A percentile compares a stretch with the other conserved stretches of the same genome.
phyloP scores from a whole-genome alignment of 1,140 invertebrate species.

The Pseudomyrmex gracilis region DNA sequence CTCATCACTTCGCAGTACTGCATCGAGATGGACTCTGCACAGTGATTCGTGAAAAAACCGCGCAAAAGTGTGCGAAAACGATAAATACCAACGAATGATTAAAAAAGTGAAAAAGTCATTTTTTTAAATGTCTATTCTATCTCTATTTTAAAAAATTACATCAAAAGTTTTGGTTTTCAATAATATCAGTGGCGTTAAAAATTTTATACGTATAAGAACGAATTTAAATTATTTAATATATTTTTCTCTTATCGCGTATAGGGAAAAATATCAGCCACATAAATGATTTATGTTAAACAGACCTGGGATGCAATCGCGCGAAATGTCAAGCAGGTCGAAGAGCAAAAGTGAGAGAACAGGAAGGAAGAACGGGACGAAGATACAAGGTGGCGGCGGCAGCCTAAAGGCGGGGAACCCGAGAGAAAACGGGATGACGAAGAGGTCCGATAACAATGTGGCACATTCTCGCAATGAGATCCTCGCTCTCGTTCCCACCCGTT shows the following conservation, averaged over 20 bases:
- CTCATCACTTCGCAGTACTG: not conserved
- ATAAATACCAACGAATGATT: not conserved
- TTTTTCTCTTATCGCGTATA: not conserved
- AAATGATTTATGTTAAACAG: not conserved
- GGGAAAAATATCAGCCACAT: not conserved
- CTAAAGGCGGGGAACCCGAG: constrained; percentile 26
- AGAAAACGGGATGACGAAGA: constrained; percentile 41
- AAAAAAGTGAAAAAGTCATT: not conserved
- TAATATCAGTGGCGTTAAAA: not conserved
- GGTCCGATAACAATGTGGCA: constrained; percentile 56
- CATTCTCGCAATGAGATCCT: constrained; percentile 60
- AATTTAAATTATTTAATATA: not conserved
- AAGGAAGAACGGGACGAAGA: constrained; percentile 15
- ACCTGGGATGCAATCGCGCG: constrained; percentile 7
- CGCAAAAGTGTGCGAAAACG: not conserved
- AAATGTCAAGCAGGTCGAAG: constrained; percentile 43
- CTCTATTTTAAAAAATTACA: not conserved
- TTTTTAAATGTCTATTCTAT: not conserved
- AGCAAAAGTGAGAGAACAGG: constrained; percentile 17
- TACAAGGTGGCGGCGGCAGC: constrained; percentile 23
- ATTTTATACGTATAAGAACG: too few species aligned
- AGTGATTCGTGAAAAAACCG: not conserved
- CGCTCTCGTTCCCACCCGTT: constrained; percentile 46
- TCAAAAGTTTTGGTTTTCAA: not conserved
- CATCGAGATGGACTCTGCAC: not conserved